These are phyloP conservation scores for Sebastes jordani DNA, from an alignment of 2,797 vertebrate species.

Conservation along the genomic window DNA sequence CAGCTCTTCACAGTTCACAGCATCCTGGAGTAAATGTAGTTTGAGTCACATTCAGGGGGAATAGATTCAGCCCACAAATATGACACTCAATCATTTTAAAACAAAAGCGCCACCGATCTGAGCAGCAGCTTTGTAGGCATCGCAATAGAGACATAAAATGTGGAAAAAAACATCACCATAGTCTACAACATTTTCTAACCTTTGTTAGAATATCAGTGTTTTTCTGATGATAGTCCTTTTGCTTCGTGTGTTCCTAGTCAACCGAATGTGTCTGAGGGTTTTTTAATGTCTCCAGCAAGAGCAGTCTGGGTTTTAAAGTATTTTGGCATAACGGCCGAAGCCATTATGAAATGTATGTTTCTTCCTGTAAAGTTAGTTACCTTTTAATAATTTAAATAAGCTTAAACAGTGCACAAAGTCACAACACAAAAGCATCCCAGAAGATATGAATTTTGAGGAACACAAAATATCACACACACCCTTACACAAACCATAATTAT, in stretches of 20 bases:
- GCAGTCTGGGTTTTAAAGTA: neutral
- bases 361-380: neutral
- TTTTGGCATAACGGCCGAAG: neutral
- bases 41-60: slow-evolving; percentile 22
- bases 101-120: neutral
- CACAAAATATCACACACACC: too few relatives aligned
- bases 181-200: neutral
- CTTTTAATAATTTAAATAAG: slow-evolving; percentile 29
- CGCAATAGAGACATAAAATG: neutral
- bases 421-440: neutral
- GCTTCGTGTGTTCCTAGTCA: neutral
- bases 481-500: neutral
- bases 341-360: slow-evolving; percentile 2
- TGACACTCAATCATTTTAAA: neutral
- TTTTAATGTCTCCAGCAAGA: neutral
- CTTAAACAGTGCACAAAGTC: neutral
- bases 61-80: slow-evolving; percentile 20
- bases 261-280: neutral
- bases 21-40: slow-evolving; percentile 19
- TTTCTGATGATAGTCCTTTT: neutral
- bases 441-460: neutral
- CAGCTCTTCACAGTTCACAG: slow-evolving; percentile 16
- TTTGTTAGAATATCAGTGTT: neutral
- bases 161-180: neutral
- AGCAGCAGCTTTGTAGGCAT: neutral